Conservation (phyloP, 1,140 invertebrate species). For the Cotesia typhae region DNA sequence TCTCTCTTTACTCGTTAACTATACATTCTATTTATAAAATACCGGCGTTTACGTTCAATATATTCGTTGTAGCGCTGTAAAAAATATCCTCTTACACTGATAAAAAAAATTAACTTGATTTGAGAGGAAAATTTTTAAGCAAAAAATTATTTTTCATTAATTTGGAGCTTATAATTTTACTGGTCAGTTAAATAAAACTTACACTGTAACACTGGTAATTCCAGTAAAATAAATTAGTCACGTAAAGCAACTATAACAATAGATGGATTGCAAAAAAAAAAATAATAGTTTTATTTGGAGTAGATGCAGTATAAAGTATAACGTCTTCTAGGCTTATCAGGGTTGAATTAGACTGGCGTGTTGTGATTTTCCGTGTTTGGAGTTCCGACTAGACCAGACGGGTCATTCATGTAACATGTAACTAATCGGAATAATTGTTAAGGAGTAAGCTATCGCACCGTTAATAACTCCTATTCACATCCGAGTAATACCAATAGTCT, state of each 20-base stretch:
- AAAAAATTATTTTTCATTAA: too few relatives aligned
- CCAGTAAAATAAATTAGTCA: too few relatives aligned
- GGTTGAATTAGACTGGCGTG: conserved; percentile 37
- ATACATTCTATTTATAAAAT: conserved; percentile 31
- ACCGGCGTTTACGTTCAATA: conserved; percentile 41
- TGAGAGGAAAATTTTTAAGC: too few relatives aligned
- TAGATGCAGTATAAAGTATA: not conserved
- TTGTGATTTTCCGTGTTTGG: conserved; percentile 34
- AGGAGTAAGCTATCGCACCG: conserved; percentile 62
- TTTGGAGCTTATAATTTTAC: too few relatives aligned
- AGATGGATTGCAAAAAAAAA: not conserved
- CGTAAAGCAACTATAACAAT: too few relatives aligned
- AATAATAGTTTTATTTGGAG: not conserved
- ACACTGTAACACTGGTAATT: too few relatives aligned
- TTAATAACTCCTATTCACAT: conserved; percentile 47
- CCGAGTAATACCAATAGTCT: conserved; percentile 47
- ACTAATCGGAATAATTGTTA: conserved; percentile 65
- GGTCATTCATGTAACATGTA: conserved; percentile 57
- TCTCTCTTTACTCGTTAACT: too few relatives aligned
- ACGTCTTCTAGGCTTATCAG: conserved; percentile 16
- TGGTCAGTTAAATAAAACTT: too few relatives aligned
- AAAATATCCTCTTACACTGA: too few relatives aligned
- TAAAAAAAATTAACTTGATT: too few relatives aligned
- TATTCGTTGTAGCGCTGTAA: not conserved
- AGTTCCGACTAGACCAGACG: conserved; percentile 35